Evolutionary conservation across 2,888 invertebrate genomes (phyloP).

Genomic region (Eugnorisma glareosa): DNA sequence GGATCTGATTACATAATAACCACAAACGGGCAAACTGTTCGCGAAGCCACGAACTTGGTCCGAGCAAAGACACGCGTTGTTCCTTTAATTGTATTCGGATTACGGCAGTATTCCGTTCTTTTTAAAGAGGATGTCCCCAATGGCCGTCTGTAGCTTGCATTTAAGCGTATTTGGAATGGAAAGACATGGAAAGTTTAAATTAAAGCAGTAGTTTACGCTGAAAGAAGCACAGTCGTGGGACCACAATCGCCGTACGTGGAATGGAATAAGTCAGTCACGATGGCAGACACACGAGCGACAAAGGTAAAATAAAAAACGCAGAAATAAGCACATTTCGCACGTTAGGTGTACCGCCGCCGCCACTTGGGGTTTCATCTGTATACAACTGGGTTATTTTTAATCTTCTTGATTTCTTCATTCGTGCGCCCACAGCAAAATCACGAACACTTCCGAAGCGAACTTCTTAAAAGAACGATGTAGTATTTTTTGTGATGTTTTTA

Average conservation of each 20-base stretch:
- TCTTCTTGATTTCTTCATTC: constrained; percentile 62
- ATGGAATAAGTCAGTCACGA: constrained; percentile 63
- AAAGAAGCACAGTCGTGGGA: constrained; percentile 44
- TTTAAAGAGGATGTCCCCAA: constrained; percentile 23
- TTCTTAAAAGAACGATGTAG: constrained; percentile 34
- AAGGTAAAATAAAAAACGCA: constrained; percentile 63
- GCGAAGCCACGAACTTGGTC: constrained; percentile 25
- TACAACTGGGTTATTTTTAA: constrained; percentile 68
- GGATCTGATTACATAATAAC: constrained; percentile 58
- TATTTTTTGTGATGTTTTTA: constrained; percentile 33
- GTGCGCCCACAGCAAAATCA: constrained; percentile 36
- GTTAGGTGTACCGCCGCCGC: constrained; percentile 53
- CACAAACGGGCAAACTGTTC: constrained; percentile 44
- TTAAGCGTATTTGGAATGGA: constrained; percentile 31
- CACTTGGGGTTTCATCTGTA: constrained; percentile 60
- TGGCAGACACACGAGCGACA: constrained; percentile 55
- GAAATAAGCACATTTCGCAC: constrained; percentile 64
- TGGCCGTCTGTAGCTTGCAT: constrained; percentile 7
- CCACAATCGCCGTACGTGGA: constrained; percentile 11
- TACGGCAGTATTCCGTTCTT: constrained; percentile 25
- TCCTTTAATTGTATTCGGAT: constrained; percentile 38
- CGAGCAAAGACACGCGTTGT: constrained; percentile 26
- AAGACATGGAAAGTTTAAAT: constrained; percentile 40
- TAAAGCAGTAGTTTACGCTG: constrained; percentile 46
- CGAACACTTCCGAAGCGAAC: constrained; percentile 28